Conservation (phyloP, 2,797 vertebrate genomes). For the Centroberyx gerrardi region DNA sequence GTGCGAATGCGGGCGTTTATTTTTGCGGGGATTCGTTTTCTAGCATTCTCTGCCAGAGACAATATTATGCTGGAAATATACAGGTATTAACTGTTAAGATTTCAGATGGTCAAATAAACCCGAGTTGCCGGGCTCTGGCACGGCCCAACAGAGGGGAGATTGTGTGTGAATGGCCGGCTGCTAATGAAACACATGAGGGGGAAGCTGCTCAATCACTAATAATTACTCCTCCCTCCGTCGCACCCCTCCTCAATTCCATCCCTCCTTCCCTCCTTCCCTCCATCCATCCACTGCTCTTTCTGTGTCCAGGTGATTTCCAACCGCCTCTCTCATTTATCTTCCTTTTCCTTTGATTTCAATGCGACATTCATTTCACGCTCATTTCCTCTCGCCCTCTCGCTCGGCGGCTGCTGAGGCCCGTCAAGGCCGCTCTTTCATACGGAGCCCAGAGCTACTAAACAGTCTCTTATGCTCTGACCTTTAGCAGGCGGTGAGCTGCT, state of each 20-base stretch:
- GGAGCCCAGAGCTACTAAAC: conserved; percentile 60
- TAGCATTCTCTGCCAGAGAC: conserved; percentile 78
- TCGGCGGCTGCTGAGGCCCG: conserved; percentile 3
- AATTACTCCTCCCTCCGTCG: conserved; percentile 70
- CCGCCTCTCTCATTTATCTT: conserved; percentile 75
- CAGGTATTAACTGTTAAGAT: conserved; percentile 84
- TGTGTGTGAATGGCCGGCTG: conserved; percentile 65
- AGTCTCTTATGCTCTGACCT: conserved; percentile 70
- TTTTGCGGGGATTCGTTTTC: conserved; percentile 79
- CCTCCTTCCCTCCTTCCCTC: conserved; percentile 20
- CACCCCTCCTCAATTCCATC: conserved; percentile 36
- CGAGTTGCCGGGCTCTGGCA: conserved; percentile 47
- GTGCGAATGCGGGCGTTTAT: conserved; percentile 73
- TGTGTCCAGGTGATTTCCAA: conserved; percentile 69
- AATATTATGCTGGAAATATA: conserved; percentile 86
- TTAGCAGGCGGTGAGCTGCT: conserved; percentile 32
- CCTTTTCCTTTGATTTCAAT: conserved; percentile 72
- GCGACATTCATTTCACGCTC: conserved; percentile 74
- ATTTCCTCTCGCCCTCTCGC: conserved; percentile 66
- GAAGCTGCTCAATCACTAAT: conserved; percentile 77
- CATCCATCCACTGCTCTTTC: conserved; percentile 23
- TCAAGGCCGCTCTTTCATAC: conserved; percentile 76
- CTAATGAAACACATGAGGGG: conserved; percentile 74
- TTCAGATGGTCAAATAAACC: conserved; percentile 84
- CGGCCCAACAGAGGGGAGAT: conserved; percentile 71